Conservation (phyloP, 2,797 vertebrate genomes). For the Taeniopygia guttata region DNA sequence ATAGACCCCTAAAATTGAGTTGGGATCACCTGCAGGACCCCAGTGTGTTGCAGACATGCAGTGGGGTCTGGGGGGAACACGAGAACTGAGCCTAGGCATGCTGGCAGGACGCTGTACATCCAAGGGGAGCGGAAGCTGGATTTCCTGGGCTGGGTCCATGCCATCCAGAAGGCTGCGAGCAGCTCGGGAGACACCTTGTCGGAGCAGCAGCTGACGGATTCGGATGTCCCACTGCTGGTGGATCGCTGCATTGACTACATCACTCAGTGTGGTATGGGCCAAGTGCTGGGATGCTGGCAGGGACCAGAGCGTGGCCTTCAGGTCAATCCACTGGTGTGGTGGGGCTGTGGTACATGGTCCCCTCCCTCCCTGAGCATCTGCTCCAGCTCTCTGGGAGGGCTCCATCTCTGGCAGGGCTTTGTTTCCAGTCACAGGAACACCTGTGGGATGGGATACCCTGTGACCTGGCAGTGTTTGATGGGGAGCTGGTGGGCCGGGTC, state of each 20-base stretch:
- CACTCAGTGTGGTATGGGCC: conserved; percentile 85
- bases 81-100: rapidly evolving
- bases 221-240: conserved; percentile 88
- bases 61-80: rapidly evolving
- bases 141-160: conserved; percentile 85
- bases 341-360: rapidly evolving
- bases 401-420: background rate
- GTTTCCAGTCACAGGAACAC: background rate
- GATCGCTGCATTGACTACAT: conserved; percentile 91
- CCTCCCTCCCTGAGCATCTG: background rate
- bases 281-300: rapidly evolving
- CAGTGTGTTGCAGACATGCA: background rate
- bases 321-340: background rate
- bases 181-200: conserved; percentile 87
- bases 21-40: background rate
- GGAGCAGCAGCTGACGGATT: conserved; percentile 91
- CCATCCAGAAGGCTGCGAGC: conserved; percentile 87
- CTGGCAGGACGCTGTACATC: conserved; percentile 87
- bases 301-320: rapidly evolving
- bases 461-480: background rate
- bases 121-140: conserved; percentile 90
- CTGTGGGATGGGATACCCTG: rapidly evolving
- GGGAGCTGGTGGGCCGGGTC: background rate
- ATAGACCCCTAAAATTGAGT: background rate
- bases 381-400: background rate